Base-by-base conservation (phyloP, 1,140 invertebrate species). In the Arctopsyche grandis region DNA sequence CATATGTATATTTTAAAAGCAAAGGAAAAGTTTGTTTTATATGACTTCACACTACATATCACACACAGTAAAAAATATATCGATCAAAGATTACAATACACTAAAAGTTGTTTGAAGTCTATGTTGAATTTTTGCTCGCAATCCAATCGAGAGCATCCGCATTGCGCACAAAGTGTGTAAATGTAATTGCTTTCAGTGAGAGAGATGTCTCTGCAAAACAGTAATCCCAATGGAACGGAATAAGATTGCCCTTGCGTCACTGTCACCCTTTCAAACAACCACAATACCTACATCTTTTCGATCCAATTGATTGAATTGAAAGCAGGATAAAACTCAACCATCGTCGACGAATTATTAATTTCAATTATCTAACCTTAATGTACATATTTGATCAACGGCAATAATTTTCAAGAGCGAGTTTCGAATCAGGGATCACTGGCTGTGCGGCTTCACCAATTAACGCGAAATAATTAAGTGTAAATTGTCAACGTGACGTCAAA, bases 151-250 rank as follows among this genome's bases (percentile, higher is more conserved):
- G 22, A n/a, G 66, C 5, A 43, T 26, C 38, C 10, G 29, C 60
- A 44, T 44, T 63, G 69, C 58, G 21, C 60, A 79, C 73, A 75
- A 79, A 76, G 48, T 70, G 63, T 79, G 60, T 75, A 79, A 79
- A 79, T 79, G 78, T 79, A 76, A 79, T 79, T 79, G 73, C 78
- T 79, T 79, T 75, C 78, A 74, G 56, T n/a, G 75, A 52, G 44
- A 63, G 7, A 16, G 16, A 19, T 24, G 24, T 79, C 77, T 66
- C 44, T 75, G 73, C 19, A 52, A 16, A 63, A 76, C 75, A 76
- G 75, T 69, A 29, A n/a, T 76, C 26, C 29, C 56, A 63, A 60
- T 26, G 26, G 75, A 63, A 16, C 9, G n/a, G n/a, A 16, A 63
- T 26, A 76, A 76, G 38, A 76, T 74, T 74, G 38, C 69, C 63